These are phyloP conservation scores for Lepidothrix coronata DNA, from an alignment of 2,113 vertebrate species.

Conservation along the genomic window DNA sequence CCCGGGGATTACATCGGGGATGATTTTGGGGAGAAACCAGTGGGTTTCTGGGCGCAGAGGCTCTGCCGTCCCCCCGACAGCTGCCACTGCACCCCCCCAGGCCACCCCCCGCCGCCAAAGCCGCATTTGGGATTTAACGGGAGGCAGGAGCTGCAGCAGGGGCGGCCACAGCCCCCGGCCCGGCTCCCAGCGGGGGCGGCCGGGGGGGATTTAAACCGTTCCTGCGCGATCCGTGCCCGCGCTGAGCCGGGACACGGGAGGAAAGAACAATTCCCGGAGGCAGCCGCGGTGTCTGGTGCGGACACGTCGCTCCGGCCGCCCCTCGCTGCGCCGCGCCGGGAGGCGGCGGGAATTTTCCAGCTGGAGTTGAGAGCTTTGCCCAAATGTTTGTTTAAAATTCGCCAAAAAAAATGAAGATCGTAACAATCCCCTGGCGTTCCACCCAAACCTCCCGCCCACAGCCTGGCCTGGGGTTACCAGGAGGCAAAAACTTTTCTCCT, in stretches of 20 bases:
- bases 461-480: background rate
- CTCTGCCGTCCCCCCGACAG: background rate
- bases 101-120: background rate
- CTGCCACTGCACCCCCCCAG: background rate
- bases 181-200: background rate
- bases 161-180: background rate
- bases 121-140: background rate
- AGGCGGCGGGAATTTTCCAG: constrained; percentile 3
- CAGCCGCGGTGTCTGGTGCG: background rate
- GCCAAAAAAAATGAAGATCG: background rate
- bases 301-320: background rate
- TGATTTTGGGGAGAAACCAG: background rate
- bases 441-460: background rate
- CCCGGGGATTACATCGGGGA: background rate
- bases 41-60: background rate
- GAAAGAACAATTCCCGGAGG: constrained; percentile 35
- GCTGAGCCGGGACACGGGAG: background rate
- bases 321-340: background rate
- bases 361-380: background rate
- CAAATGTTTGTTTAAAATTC: constrained; percentile 10
- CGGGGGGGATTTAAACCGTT: background rate
- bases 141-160: background rate
- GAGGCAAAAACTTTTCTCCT: background rate
- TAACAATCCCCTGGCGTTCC: background rate
- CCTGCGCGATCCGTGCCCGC: background rate